These are phyloP conservation scores for Onthophagus sagittarius DNA, from an alignment of 2,888 invertebrate genomes.

Conservation along the genomic window DNA sequence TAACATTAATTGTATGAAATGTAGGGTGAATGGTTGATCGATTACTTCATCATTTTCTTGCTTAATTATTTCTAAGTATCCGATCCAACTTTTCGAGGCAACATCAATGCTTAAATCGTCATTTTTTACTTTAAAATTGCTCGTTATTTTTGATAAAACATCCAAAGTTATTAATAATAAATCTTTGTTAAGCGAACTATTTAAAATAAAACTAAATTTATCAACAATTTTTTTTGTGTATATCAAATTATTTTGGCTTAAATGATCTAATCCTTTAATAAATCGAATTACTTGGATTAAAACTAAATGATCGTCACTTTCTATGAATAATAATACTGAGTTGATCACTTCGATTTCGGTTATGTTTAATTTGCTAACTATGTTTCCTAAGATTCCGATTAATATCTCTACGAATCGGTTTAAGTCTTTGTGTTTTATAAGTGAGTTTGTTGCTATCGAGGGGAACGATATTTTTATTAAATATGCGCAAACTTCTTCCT, in stretches of 20 bases:
- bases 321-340: conserved; percentile 55
- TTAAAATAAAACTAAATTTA: conserved; percentile 66
- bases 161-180: conserved; percentile 58
- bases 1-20: conserved; percentile 35
- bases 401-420: conserved; percentile 73
- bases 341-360: conserved; percentile 55
- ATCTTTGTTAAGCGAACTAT: conserved; percentile 66
- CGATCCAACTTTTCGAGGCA: conserved; percentile 30
- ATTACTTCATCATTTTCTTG: conserved; percentile 29
- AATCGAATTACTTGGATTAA: conserved; percentile 71
- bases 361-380: conserved; percentile 60
- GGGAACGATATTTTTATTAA: conserved; percentile 65
- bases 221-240: conserved; percentile 50
- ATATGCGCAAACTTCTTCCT: conserved; percentile 69
- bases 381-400: conserved; percentile 79
- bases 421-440: conserved; percentile 54
- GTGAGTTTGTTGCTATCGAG: conserved; percentile 58
- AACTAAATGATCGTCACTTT: conserved; percentile 66
- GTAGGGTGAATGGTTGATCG: conserved; percentile 30
- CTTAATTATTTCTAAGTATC: conserved; percentile 31
- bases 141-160: conserved; percentile 46
- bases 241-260: conserved; percentile 27
- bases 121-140: conserved; percentile 30
- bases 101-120: conserved; percentile 29
- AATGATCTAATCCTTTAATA: conserved; percentile 50